Percentiles rank a stretch among this genome's conserved stretches.
phyloP scores from a whole-genome alignment of 2,113 vertebrate genomes.

The Clarias macrocephalus region DNA sequence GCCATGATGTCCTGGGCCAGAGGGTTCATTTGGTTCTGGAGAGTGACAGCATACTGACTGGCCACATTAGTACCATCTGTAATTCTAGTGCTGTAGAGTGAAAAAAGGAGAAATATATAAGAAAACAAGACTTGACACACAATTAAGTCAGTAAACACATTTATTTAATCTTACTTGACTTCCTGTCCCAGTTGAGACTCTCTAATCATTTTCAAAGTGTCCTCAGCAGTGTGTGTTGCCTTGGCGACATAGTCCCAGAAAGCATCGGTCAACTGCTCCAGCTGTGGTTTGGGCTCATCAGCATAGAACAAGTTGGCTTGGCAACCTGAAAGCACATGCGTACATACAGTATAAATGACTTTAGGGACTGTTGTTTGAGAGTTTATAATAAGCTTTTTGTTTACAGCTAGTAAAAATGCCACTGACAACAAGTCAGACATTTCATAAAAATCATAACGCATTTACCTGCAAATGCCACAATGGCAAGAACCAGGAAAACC shows the following conservation, averaged over 20 bases:
- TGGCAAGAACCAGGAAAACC: slow-evolving; percentile 59
- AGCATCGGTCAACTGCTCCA: slow-evolving; percentile 63
- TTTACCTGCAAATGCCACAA: slow-evolving; percentile 70
- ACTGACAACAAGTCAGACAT: not conserved
- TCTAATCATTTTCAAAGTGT: slow-evolving; percentile 59
- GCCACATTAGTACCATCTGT: slow-evolving; percentile 44
- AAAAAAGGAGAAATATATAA: not conserved
- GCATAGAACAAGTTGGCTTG: slow-evolving; percentile 67
- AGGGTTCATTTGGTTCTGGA: slow-evolving; percentile 53
- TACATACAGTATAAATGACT: not conserved
- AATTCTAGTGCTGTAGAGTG: slow-evolving; percentile 44
- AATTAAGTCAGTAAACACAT: not conserved
- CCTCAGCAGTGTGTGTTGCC: slow-evolving; percentile 59
- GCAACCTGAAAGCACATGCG: slow-evolving; percentile 46
- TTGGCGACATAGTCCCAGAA: slow-evolving; percentile 68
- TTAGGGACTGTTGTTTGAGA: not conserved
- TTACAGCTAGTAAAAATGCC: not conserved
- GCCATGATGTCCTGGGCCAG: slow-evolving; percentile 50
- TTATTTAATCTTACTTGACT: slow-evolving; percentile 61
- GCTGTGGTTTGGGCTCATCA: slow-evolving; percentile 54
- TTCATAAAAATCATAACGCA: not conserved
- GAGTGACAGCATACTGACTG: slow-evolving; percentile 36
- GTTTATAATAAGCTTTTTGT: not conserved
- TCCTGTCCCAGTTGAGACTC: slow-evolving; percentile 57
- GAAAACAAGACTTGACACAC: not conserved